Evolutionary conservation across 2,113 vertebrate genomes (phyloP).

Genomic region (Muntiacus muntjak): DNA sequence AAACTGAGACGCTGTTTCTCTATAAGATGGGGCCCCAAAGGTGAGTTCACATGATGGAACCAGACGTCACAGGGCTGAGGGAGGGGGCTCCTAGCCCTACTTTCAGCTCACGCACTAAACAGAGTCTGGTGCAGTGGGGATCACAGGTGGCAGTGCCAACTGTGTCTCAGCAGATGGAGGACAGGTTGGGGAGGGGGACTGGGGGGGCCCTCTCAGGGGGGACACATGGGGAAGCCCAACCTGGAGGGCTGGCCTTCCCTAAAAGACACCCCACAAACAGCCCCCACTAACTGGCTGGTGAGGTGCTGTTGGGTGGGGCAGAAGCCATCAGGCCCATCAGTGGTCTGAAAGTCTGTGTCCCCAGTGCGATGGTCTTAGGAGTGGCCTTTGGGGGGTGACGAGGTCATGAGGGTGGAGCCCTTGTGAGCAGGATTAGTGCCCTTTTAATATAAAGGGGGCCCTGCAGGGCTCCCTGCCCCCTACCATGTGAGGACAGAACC

Average conservation of each 20-base stretch:
- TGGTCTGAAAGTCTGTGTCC: no score
- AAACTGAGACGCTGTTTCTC: rapidly evolving
- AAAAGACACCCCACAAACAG: neutral
- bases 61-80: no score
- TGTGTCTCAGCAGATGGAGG: neutral
- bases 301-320: neutral
- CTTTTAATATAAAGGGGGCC: neutral
- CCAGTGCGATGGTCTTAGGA: neutral
- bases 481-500: neutral
- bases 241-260: neutral
- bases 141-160: neutral
- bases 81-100: neutral
- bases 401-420: neutral
- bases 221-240: neutral
- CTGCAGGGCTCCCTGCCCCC: neutral
- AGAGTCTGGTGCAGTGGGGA: neutral
- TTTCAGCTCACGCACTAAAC: neutral
- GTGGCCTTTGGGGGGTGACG: neutral
- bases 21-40: neutral
- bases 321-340: neutral
- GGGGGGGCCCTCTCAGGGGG: rapidly evolving
- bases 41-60: neutral
- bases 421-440: neutral
- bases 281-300: no score
- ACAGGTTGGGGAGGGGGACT: neutral